Evolutionary conservation across 1,140 invertebrate species (phyloP).

Genomic region (Atta cephalotes): DNA sequence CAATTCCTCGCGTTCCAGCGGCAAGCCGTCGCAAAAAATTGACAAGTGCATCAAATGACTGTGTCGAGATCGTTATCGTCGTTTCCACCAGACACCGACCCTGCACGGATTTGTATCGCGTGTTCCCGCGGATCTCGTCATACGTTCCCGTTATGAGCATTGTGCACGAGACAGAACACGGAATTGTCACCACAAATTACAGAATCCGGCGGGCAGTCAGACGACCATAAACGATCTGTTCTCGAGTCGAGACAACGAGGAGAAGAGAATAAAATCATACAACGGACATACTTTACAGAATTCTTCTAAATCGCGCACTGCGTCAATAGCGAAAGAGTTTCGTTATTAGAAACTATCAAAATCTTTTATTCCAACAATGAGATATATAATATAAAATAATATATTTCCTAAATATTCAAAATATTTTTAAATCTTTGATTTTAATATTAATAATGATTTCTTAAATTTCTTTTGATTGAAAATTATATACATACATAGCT

Average conservation of each 20-base stretch:
- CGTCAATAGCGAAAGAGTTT: not conserved
- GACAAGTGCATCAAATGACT: slow-evolving; percentile 36
- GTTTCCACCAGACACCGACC: slow-evolving; percentile 45
- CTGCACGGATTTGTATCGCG: slow-evolving; percentile 54
- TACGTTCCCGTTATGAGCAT: slow-evolving; percentile 28
- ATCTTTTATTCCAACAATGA: not conserved
- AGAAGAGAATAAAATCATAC: slow-evolving; percentile 62
- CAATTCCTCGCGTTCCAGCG: not conserved
- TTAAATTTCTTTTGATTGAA: not conserved
- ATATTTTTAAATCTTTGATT: not conserved
- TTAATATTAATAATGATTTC: slow-evolving; percentile 1
- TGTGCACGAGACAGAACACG: slow-evolving; percentile 46
- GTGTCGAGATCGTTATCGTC: slow-evolving; percentile 31
- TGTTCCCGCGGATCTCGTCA: slow-evolving; percentile 19
- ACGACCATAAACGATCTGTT: slow-evolving; percentile 71
- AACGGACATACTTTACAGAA: slow-evolving; percentile 5
- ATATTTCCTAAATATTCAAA: too few relatives aligned
- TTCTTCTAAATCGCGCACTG: not conserved
- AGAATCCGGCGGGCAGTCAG: slow-evolving; percentile 67
- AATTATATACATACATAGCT: not conserved
- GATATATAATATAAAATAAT: not conserved
- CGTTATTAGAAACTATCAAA: not conserved
- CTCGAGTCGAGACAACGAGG: slow-evolving; percentile 57
- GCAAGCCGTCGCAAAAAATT: slow-evolving; percentile 20
- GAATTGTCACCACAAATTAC: slow-evolving; percentile 73